phyloP scores from a whole-genome alignment of 2,888 invertebrate genomes.

The Oeneis ivallda region DNA sequence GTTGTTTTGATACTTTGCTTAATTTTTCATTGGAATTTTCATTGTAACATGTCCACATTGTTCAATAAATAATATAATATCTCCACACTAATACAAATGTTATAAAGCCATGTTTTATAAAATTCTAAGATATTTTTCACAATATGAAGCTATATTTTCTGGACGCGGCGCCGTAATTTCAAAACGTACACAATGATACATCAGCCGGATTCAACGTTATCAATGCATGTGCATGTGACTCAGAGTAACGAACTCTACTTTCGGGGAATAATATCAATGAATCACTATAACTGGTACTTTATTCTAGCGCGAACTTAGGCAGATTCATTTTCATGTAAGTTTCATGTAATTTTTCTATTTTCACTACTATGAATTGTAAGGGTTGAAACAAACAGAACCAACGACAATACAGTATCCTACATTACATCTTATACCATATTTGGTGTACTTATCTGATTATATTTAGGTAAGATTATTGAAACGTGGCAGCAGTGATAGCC shows the following conservation, averaged over 20 bases:
- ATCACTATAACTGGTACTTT: constrained; percentile 4
- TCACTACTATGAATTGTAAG: background rate
- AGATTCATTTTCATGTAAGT: background rate
- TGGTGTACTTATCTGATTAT: too few relatives aligned
- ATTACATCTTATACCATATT: too few relatives aligned
- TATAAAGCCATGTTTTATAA: background rate
- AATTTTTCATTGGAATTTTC: too few relatives aligned
- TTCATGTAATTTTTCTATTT: background rate
- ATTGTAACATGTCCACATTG: too few relatives aligned
- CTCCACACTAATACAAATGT: too few relatives aligned
- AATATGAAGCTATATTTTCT: background rate
- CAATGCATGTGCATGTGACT: background rate
- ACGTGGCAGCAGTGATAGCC: too few relatives aligned
- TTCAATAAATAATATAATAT: too few relatives aligned
- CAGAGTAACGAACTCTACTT: background rate
- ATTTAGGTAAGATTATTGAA: too few relatives aligned
- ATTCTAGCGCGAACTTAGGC: background rate
- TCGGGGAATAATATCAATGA: background rate
- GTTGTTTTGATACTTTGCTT: too few relatives aligned
- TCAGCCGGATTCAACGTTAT: background rate
- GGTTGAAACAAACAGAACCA: too few relatives aligned
- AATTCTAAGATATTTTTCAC: too few relatives aligned
- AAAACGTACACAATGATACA: background rate
- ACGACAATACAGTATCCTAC: too few relatives aligned
- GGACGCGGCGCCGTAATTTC: background rate